Conservation (phyloP, 1,140 invertebrate genomes). For the Antheraea pernyi region DNA sequence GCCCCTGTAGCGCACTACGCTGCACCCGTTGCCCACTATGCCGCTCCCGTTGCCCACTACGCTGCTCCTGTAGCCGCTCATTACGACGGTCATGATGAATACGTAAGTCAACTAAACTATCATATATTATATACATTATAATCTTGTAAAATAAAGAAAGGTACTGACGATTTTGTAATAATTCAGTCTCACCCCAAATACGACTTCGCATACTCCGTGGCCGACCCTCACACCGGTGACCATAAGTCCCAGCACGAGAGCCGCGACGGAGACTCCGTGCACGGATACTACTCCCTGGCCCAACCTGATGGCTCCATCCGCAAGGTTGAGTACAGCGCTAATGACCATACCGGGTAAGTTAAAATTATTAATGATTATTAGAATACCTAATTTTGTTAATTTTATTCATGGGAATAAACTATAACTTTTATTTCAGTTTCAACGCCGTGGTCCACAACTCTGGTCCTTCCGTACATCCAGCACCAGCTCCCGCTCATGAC, state of each 20-base stretch:
- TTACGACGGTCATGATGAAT: slow-evolving; percentile 49
- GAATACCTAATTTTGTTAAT: background rate
- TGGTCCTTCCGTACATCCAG: slow-evolving; percentile 24
- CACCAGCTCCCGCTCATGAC: slow-evolving; percentile 17
- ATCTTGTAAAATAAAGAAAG: background rate
- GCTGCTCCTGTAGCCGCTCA: slow-evolving; percentile 38
- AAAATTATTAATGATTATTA: background rate
- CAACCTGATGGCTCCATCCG: slow-evolving; percentile 61
- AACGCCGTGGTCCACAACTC: slow-evolving; percentile 33
- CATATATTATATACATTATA: background rate
- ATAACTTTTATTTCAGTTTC: slow-evolving; percentile 19
- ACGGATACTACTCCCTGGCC: slow-evolving; percentile 53
- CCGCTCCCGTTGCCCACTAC: slow-evolving; percentile 39
- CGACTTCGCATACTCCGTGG: slow-evolving; percentile 76
- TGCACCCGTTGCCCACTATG: slow-evolving; percentile 46
- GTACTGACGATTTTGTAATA: background rate
- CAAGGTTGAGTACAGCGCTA: slow-evolving; percentile 45
- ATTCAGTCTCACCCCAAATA: slow-evolving; percentile 59
- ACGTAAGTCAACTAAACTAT: slow-evolving; percentile 37
- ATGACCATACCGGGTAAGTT: slow-evolving; percentile 46
- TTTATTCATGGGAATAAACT: background rate
- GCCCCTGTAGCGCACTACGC: slow-evolving; percentile 35
- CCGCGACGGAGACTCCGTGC: slow-evolving; percentile 55
- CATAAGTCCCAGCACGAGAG: slow-evolving; percentile 57
- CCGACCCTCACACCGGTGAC: slow-evolving; percentile 65